Base-by-base conservation (phyloP, 2,888 invertebrate genomes). In the Hetaerina titia region DNA sequence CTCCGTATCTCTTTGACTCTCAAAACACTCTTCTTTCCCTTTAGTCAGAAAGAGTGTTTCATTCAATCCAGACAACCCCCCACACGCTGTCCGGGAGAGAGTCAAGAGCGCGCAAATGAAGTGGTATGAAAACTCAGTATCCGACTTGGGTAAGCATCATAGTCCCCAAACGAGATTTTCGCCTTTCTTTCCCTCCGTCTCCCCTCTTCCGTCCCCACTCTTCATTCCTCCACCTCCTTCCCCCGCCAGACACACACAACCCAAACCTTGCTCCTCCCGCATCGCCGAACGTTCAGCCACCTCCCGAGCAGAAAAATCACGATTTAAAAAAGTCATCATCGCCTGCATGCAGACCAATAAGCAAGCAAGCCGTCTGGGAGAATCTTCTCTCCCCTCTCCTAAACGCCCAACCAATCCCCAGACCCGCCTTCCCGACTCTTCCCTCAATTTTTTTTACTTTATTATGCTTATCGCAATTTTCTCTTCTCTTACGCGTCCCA, bases 111-210 rank as follows among this genome's bases (percentile, higher is more conserved):
- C 57, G 92, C 92, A 92, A 92, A 92, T 92, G 92, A 74, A 92
- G 92, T 92, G 92, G 92, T 92, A 92, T 92, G 92, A 92, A 92
- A 92, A 92, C 92, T 92, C 92, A 92, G 92, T 92, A 92, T 56
- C 92, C 92, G 92, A 92, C 92, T 92, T 92, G 92, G 92, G 92
- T 92, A 92, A 92, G 92, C 92, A 92, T 92, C 92, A 69, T 69
- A 56, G 22, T 64, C 64, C 45, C 64, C 63, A 90, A 90, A 90
- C 92, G 92, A 92, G 64, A 64, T 69, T 45, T 92, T 92, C 56
- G 64, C 58, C 89, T 89, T 92, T 92, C n/a, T 57, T 88, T 57
- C 15, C n/a, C 89, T n/a, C 81, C 81, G 81, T 69, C 69, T 45
- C 89, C 58, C 89, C 89, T 15, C 11, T 2, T 13, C 7, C 45